Conservation (phyloP, 2,797 vertebrate genomes). For the Xenopus petersii region DNA sequence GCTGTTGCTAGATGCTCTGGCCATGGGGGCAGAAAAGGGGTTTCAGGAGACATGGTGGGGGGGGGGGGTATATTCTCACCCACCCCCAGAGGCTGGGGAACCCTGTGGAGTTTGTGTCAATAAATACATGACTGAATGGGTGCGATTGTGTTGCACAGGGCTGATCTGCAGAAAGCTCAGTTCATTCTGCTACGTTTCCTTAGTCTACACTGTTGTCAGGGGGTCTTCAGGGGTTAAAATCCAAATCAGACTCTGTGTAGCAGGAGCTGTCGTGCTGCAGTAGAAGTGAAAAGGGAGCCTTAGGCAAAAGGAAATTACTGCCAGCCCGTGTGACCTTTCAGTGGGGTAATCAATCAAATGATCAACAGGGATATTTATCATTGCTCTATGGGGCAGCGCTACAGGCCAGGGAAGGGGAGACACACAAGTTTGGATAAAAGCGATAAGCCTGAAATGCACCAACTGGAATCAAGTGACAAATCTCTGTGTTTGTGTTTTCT, state of each 20-base stretch:
- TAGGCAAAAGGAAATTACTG: slow-evolving; percentile 96
- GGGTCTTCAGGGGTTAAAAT: slow-evolving; percentile 84
- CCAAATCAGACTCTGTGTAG: slow-evolving; percentile 79
- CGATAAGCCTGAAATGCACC: slow-evolving; percentile 52
- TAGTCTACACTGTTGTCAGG: slow-evolving; percentile 62
- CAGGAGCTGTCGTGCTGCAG: slow-evolving; percentile 79
- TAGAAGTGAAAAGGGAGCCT: slow-evolving; percentile 96
- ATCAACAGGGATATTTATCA: slow-evolving; percentile 99
- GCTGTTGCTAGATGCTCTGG: slow-evolving; percentile 66
- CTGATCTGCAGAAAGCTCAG: slow-evolving; percentile 8
- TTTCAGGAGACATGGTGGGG: slow-evolving; percentile 52
- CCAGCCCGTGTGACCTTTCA: slow-evolving; percentile 93
- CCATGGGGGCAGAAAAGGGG: slow-evolving; percentile 63
- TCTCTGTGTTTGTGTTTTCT: slow-evolving; percentile 47
- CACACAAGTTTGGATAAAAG: slow-evolving; percentile 64
- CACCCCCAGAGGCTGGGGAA: slow-evolving; percentile 53
- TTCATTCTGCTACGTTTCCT: slow-evolving; percentile 63
- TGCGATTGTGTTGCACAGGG: slow-evolving; percentile 48
- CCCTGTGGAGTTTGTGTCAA: slow-evolving; percentile 56
- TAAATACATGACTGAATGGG: slow-evolving; percentile 57
- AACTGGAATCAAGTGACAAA: slow-evolving; percentile 56
- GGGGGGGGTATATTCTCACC: slow-evolving; percentile 56
- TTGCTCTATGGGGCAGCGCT: slow-evolving; percentile 78
- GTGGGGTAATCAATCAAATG: slow-evolving; percentile 99
- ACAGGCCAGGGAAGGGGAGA: slow-evolving; percentile 41